These are phyloP conservation scores for Tribolium freemani DNA, from an alignment of 2,888 invertebrate species.

Conservation along the genomic window DNA sequence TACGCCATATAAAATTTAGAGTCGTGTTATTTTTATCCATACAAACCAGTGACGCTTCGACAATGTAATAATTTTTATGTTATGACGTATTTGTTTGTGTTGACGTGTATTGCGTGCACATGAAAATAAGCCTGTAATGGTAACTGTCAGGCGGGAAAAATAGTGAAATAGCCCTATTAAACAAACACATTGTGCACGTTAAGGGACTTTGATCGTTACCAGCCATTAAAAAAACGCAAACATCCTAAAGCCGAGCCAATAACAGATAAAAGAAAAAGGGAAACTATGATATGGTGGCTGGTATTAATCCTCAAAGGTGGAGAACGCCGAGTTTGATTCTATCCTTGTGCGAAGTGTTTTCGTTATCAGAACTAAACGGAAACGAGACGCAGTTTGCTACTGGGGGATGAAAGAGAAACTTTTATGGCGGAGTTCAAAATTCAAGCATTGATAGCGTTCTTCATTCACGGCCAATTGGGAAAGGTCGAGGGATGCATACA, in stretches of 20 bases:
- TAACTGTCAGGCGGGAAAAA: conserved; percentile 33
- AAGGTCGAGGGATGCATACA: conserved; percentile 60
- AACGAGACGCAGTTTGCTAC: conserved; percentile 39
- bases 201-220: conserved; percentile 35
- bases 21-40: conserved; percentile 33
- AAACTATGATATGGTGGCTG: background rate
- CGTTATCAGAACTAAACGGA: conserved; percentile 38
- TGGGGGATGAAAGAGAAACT: conserved; percentile 46
- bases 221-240: conserved; percentile 29
- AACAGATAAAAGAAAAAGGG: background rate
- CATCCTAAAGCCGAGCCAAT: conserved; percentile 2
- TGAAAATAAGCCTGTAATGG: conserved; percentile 38
- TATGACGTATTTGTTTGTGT: conserved; percentile 41
- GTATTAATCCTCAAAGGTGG: background rate
- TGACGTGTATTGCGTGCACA: conserved; percentile 41
- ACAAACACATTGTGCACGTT: conserved; percentile 25
- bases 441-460: conserved; percentile 56
- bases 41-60: conserved; percentile 31
- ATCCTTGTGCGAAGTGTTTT: conserved; percentile 21
- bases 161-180: conserved; percentile 32
- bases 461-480: conserved; percentile 61
- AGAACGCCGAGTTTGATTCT: background rate
- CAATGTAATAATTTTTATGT: conserved; percentile 35
- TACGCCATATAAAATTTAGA: conserved; percentile 21
- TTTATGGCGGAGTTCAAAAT: conserved; percentile 49